phyloP scores from a whole-genome alignment of 2,888 invertebrate species.

The Coleophora flavipennella region DNA sequence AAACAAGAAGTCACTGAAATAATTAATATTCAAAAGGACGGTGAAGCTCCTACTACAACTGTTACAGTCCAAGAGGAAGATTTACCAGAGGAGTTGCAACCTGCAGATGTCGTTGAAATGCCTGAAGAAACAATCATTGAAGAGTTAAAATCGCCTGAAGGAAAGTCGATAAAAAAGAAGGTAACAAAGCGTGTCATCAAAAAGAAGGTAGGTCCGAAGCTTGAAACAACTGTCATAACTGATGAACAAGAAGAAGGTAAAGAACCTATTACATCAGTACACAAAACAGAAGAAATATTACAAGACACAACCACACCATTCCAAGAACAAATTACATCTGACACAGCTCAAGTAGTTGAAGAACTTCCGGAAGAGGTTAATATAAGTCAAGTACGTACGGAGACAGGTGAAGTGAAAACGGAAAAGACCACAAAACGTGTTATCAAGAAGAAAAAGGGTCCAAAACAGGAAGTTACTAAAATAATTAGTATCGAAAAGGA shows the following conservation, averaged over 20 bases:
- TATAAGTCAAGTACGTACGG: constrained; percentile 14
- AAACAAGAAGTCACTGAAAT: constrained; percentile 50
- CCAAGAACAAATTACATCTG: constrained; percentile 6
- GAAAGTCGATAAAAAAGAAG: constrained; percentile 13
- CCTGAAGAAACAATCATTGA: constrained; percentile 13
- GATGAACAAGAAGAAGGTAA: constrained; percentile 36
- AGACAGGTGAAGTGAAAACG: constrained; percentile 13
- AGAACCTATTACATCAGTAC: constrained; percentile 11
- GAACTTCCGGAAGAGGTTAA: constrained; percentile 22
- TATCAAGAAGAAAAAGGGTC: constrained; percentile 42
- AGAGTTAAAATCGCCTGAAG: constrained; percentile 9
- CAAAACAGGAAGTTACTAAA: constrained; percentile 39
- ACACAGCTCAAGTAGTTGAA: constrained; percentile 27
- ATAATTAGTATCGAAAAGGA: constrained; percentile 47
- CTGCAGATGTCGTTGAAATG: constrained; percentile 18
- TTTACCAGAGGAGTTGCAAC: constrained; percentile 21
- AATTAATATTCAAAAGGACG: constrained; percentile 45
- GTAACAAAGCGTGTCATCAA: constrained; percentile 35
- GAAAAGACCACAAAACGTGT: constrained; percentile 17
- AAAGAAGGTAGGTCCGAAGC: constrained; percentile 44
- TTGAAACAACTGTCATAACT: constrained; percentile 49
- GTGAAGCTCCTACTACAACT: constrained; percentile 32
- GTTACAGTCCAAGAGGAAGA: constrained; percentile 37
- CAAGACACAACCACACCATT: constrained; percentile 23
- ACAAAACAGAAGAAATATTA: constrained; percentile 15